Base-by-base conservation (phyloP, 2,888 invertebrate species). In the Silvanus unidentatus region DNA sequence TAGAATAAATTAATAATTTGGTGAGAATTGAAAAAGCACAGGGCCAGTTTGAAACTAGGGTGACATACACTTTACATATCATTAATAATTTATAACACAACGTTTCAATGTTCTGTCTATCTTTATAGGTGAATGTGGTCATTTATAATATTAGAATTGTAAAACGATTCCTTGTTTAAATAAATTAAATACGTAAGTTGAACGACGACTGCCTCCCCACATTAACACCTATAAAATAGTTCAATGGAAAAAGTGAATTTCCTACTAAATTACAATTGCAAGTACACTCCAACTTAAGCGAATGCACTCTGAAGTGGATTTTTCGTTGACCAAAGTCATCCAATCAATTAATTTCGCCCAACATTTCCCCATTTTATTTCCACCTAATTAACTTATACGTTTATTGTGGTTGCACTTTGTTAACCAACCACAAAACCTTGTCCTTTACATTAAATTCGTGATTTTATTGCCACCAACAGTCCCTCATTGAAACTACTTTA, bases 31-130 rank as follows among this genome's bases (percentile, higher is more conserved):
- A 22, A 22, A 22, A 22, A 22, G n/a, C n/a, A n/a, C n/a, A n/a
- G 22, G 22, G 49, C 46, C 44, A 49, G 55, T 53, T 54, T 49
- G 50, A 54, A 57, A 59, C 55, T 59, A 22, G 55, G 60, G 58
- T 57, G 60, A 58, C 59, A 49, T 43, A 48, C 40, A 44, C 49
- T 62, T 58, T 11, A 48, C 58, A 60, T 59, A 53, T 50, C 56
- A 58, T 62, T 56, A 57, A 62, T 59, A 54, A 60, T 62, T 59
- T 57, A 61, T 61, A 49, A 40, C 39, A 37, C 10, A 30, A 45
- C 50, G 50, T 52, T 44, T 52, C 48, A 52, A 52, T 48, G 52
- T 43, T 41, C 32, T 10, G 6, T 13, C 16, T 11, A 15, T 8
- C 16, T 32, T 13, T 40, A 30, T 40, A 10, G 28, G 16, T 27